Conservation (phyloP, 2,113 vertebrate species). For the Oenanthe oenanthe region DNA sequence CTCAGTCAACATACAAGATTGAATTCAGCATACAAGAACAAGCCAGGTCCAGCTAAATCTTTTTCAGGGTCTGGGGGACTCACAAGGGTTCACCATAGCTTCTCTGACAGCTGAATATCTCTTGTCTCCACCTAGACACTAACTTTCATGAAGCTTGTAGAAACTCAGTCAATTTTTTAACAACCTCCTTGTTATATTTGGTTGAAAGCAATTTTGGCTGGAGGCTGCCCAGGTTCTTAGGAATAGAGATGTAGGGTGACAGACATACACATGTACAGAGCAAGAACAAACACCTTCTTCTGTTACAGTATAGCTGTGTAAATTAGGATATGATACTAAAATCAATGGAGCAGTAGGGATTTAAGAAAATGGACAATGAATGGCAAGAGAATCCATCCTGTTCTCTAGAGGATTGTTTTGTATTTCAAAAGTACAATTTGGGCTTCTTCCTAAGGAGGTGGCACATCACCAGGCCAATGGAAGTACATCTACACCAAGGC, state of each 20-base stretch:
- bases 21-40: background rate
- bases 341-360: background rate
- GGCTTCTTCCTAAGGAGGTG: background rate
- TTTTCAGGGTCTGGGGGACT: background rate
- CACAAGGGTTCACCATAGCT: fast-evolving
- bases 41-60: background rate
- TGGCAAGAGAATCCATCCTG: background rate
- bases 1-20: background rate
- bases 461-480: background rate
- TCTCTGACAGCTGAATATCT: background rate
- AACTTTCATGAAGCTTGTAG: background rate
- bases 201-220: background rate
- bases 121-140: background rate
- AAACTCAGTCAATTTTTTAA: background rate
- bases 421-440: background rate
- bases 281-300: background rate
- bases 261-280: background rate
- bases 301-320: background rate
- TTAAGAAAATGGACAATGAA: background rate
- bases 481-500: background rate
- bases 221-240: background rate
- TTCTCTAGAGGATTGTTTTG: background rate
- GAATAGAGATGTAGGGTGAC: background rate
- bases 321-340: background rate
- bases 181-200: background rate